A percentile compares a stretch with the other conserved stretches of the same genome.
Evolutionary conservation across 2,888 invertebrate genomes (phyloP).

Genomic region (Anarsia innoxiella): DNA sequence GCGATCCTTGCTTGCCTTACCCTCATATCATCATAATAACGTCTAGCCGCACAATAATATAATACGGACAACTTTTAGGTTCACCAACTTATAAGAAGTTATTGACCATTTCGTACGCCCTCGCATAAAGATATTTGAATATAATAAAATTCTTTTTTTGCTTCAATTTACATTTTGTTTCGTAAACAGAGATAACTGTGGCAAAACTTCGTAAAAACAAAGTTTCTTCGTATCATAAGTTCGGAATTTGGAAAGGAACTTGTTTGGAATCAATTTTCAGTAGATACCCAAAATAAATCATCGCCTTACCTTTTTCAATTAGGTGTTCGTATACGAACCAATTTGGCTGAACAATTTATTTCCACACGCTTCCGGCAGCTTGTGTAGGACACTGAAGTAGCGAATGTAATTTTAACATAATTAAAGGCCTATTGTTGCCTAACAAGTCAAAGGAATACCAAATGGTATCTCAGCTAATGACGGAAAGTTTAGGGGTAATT

Average conservation of each 20-base stretch:
- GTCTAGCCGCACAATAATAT: conserved; percentile 30
- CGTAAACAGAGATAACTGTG: conserved; percentile 17
- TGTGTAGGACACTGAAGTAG: too few species aligned
- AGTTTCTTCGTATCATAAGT: conserved; percentile 14
- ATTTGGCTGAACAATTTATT: conserved; percentile 20
- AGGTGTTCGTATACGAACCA: conserved; percentile 21
- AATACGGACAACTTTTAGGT: conserved; percentile 39
- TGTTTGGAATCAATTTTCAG: conserved; percentile 18
- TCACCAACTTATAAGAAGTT: conserved; percentile 33
- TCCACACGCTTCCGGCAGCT: too few species aligned
- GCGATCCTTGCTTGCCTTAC: too few species aligned
- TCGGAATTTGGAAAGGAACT: conserved; percentile 14
- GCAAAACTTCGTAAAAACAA: conserved; percentile 8
- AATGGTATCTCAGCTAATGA: too few species aligned
- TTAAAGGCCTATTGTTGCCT: too few species aligned
- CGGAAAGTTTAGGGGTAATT: too few species aligned
- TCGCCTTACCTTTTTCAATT: conserved; percentile 16
- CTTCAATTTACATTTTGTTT: conserved; percentile 11
- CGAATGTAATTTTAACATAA: too few species aligned
- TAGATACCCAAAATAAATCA: conserved; percentile 22
- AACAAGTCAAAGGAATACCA: too few species aligned
- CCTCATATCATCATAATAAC: conserved; percentile 32
- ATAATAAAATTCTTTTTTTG: too few species aligned
- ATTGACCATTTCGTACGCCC: conserved; percentile 21
- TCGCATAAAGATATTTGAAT: conserved; percentile 16